phyloP scores from a whole-genome alignment of 1,140 invertebrate genomes.

The Leptinotarsa lineolata region DNA sequence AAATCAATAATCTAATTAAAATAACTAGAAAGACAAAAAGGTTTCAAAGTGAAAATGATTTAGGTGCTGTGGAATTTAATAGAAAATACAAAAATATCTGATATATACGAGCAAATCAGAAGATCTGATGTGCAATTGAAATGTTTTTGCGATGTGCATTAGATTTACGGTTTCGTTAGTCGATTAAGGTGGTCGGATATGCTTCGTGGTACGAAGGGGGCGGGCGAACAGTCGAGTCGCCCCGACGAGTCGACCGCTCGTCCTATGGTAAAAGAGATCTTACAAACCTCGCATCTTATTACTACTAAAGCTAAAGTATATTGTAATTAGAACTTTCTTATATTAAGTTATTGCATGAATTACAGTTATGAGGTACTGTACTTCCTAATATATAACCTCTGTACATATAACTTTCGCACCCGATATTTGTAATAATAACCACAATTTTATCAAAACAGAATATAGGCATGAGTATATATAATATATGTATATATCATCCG shows the following conservation, averaged over 20 bases:
- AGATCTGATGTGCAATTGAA: too few species aligned
- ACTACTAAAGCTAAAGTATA: constrained; percentile 56
- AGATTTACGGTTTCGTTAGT: neutral
- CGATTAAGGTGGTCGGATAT: constrained; percentile 4
- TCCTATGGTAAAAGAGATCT: constrained; percentile 44
- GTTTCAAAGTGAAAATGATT: too few species aligned
- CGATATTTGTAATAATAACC: constrained; percentile 56
- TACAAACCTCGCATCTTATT: constrained; percentile 55
- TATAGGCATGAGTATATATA: constrained; percentile 56
- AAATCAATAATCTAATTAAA: too few species aligned
- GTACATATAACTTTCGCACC: constrained; percentile 57
- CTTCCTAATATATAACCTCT: constrained; percentile 58
- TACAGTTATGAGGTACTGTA: constrained; percentile 59
- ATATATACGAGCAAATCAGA: too few species aligned
- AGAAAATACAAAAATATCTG: too few species aligned
- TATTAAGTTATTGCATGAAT: constrained; percentile 59
- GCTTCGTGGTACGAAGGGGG: constrained; percentile 32
- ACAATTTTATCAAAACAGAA: constrained; percentile 58
- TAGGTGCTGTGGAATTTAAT: too few species aligned
- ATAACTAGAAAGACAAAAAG: too few species aligned
- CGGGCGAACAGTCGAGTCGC: constrained; percentile 36
- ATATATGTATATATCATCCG: constrained; percentile 53
- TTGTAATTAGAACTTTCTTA: constrained; percentile 58
- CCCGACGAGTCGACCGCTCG: constrained; percentile 35
- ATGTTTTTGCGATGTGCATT: neutral